These are phyloP conservation scores for Antedon mediterranea DNA, from an alignment of 53 echinoderm and acorn worm genomes.

Conservation along the genomic window DNA sequence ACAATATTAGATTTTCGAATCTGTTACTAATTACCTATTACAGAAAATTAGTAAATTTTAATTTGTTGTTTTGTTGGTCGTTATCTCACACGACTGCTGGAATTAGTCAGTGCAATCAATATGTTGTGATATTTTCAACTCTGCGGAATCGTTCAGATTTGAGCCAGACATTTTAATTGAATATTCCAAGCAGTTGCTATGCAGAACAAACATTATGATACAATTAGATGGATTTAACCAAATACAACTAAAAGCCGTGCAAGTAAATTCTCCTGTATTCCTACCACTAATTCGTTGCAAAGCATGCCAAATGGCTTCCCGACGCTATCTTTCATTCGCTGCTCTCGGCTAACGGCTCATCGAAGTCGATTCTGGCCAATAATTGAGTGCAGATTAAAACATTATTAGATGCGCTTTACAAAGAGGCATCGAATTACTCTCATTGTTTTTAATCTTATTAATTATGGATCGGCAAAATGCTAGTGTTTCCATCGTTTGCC, in stretches of 20 bases:
- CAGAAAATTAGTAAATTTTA: not conserved
- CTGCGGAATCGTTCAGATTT: not conserved
- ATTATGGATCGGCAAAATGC: not conserved
- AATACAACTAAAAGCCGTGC: not conserved
- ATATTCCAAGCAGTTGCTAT: not conserved
- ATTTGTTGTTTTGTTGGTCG: not conserved
- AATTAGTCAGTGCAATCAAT: not conserved
- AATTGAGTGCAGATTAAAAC: not conserved
- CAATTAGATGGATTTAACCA: slow-evolving; percentile 1
- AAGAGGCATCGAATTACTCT: not conserved
- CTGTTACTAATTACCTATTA: no score
- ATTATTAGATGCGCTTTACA: not conserved
- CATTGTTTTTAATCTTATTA: slow-evolving; percentile 1
- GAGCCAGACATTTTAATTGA: not conserved
- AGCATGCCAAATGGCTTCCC: not conserved
- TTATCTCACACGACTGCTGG: not conserved
- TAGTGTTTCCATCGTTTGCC: not conserved
- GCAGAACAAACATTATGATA: slow-evolving; percentile 1
- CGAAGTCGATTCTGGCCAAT: not conserved
- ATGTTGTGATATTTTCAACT: not conserved
- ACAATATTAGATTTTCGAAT: no score
- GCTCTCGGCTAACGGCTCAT: slow-evolving; percentile 49
- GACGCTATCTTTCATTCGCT: slow-evolving; percentile 18
- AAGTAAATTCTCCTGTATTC: not conserved
- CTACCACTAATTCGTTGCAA: not conserved